A percentile compares a stretch with the other conserved stretches of the same genome.
phyloP scores from a whole-genome alignment of 2,797 vertebrate species.

The Pseudochirops corinnae region DNA sequence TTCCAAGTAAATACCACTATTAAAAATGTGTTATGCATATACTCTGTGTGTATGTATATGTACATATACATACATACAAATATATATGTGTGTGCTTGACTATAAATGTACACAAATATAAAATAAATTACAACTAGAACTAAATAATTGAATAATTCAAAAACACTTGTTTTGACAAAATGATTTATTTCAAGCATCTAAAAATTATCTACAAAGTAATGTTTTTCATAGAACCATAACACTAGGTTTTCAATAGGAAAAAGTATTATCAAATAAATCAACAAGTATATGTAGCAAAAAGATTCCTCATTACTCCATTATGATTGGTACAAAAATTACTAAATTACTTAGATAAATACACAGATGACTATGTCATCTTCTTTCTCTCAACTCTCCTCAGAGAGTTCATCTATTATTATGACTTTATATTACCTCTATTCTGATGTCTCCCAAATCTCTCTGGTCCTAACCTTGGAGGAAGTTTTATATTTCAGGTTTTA shows the following conservation, averaged over 20 bases:
- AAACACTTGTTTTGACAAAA: slow-evolving; percentile 78
- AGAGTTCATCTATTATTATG: not conserved
- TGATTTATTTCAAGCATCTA: slow-evolving; percentile 62
- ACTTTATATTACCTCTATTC: slow-evolving; percentile 15
- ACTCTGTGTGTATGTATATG: not conserved
- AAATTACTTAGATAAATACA: not conserved
- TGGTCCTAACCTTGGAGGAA: slow-evolving; percentile 20
- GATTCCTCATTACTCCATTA: slow-evolving; percentile 78
- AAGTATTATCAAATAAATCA: slow-evolving; percentile 73
- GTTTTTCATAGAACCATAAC: slow-evolving; percentile 78
- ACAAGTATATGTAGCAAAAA: slow-evolving; percentile 77
- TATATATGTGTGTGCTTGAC: not conserved
- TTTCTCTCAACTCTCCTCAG: slow-evolving; percentile 26
- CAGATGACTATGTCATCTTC: slow-evolving; percentile 50
- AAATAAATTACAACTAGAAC: not conserved
- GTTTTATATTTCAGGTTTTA: slow-evolving; percentile 49
- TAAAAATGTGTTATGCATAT: not conserved
- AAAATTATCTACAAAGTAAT: slow-evolving; percentile 77
- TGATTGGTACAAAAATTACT: slow-evolving; percentile 72
- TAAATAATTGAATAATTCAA: not conserved
- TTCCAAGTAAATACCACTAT: not conserved
- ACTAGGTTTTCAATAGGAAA: slow-evolving; percentile 70
- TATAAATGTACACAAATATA: not conserved
- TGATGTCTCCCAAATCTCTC: slow-evolving; percentile 24
- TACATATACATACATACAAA: no score